These are phyloP conservation scores for Axea sp. DNA, from an alignment of 2,888 invertebrate genomes.

Conservation along the genomic window DNA sequence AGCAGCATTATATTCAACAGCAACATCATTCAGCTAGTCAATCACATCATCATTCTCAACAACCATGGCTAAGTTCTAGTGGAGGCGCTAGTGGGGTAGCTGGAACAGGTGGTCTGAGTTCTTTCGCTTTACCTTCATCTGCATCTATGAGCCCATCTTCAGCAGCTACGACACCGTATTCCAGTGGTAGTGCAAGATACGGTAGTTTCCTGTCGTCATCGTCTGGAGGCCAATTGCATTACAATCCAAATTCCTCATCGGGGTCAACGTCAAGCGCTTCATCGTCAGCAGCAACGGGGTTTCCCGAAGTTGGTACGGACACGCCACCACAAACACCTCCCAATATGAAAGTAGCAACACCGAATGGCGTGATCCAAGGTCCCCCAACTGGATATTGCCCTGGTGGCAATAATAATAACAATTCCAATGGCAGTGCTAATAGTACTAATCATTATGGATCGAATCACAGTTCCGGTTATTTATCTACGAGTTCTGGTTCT, in stretches of 20 bases:
- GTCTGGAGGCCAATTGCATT: slow-evolving; percentile 75
- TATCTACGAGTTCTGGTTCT: slow-evolving; percentile 81
- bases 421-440: slow-evolving; percentile 59
- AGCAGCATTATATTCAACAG: slow-evolving; percentile 78
- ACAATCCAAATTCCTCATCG: slow-evolving; percentile 76
- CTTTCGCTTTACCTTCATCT: slow-evolving; percentile 75
- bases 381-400: slow-evolving; percentile 85
- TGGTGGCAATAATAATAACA: slow-evolving; percentile 81
- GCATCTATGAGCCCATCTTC: slow-evolving; percentile 78
- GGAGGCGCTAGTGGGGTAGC: slow-evolving; percentile 62
- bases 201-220: slow-evolving; percentile 78
- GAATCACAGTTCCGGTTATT: slow-evolving; percentile 79
- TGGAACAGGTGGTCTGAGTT: slow-evolving; percentile 66
- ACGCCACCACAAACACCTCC: slow-evolving; percentile 97
- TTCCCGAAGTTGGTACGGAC: slow-evolving; percentile 92
- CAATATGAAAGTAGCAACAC: slow-evolving; percentile 93
- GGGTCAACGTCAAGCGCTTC: slow-evolving; percentile 80
- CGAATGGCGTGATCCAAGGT: slow-evolving; percentile 79
- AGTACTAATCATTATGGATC: slow-evolving; percentile 73
- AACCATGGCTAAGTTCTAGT: slow-evolving; percentile 77
- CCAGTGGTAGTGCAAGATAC: slow-evolving; percentile 78
- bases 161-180: slow-evolving; percentile 78
- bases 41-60: slow-evolving; percentile 76
- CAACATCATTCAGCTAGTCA: slow-evolving; percentile 78
- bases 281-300: slow-evolving; percentile 87